These are phyloP conservation scores for Drosophila melanocephala DNA, from an alignment of 2,888 invertebrate genomes.

Conservation along the genomic window DNA sequence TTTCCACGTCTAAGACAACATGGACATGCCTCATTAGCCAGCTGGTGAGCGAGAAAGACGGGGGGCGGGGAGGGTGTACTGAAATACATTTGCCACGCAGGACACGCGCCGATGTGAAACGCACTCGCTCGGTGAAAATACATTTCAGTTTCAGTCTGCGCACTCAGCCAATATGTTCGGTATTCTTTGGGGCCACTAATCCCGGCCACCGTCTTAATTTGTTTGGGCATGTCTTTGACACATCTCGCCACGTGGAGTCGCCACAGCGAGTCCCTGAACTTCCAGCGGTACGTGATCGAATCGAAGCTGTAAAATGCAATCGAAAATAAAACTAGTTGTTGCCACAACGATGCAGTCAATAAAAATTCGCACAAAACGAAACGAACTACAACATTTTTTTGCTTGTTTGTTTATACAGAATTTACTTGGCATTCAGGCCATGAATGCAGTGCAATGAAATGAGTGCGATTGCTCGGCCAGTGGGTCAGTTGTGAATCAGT, in stretches of 20 bases:
- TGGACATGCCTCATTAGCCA: conserved; percentile 38
- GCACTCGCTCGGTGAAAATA: conserved; percentile 23
- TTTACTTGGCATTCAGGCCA: conserved; percentile 10
- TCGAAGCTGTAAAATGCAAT: conserved; percentile 18
- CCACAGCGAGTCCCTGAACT: conserved; percentile 51
- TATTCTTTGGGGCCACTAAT: conserved; percentile 4
- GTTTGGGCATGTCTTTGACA: conserved; percentile 55
- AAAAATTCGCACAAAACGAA: conserved; percentile 37
- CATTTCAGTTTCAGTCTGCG: conserved; percentile 9
- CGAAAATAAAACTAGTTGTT: conserved; percentile 11
- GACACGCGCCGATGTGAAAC: conserved; percentile 45
- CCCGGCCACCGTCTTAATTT: conserved; percentile 52
- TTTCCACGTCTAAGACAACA: conserved; percentile 4
- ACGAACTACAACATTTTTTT: conserved; percentile 25
- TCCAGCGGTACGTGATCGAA: conserved; percentile 26
- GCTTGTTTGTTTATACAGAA: not conserved
- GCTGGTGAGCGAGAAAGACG: not conserved
- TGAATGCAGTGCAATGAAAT: not conserved
- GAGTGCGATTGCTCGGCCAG: not conserved
- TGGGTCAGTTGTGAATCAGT: not conserved
- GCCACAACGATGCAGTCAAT: conserved; percentile 25
- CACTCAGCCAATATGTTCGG: conserved; percentile 35
- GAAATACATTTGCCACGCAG: conserved; percentile 43
- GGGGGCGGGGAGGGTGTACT: too few relatives aligned
- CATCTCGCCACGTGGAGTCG: conserved; percentile 16